These are phyloP conservation scores for Camponotus floridanus DNA, from an alignment of 1,140 invertebrate species.

Conservation along the genomic window DNA sequence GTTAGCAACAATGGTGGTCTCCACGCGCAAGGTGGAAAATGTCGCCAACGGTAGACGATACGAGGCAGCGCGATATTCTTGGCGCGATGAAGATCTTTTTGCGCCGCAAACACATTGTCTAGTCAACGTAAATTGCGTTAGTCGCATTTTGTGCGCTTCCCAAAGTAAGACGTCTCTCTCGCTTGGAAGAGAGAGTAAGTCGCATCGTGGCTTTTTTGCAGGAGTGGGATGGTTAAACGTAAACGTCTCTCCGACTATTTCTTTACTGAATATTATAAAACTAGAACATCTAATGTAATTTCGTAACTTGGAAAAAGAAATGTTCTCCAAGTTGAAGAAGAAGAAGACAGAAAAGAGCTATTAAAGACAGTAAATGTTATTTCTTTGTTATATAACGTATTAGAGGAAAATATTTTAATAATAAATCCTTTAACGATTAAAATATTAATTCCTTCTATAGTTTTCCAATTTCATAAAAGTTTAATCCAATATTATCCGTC, in stretches of 20 bases:
- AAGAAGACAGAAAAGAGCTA: neutral
- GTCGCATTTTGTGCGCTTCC: constrained; percentile 49
- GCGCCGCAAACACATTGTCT: constrained; percentile 38
- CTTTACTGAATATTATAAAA: neutral
- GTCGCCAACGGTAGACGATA: constrained; percentile 49
- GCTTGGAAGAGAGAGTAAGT: constrained; percentile 26
- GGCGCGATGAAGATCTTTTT: constrained; percentile 51
- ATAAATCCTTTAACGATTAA: neutral
- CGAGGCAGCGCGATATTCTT: constrained; percentile 37
- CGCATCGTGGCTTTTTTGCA: constrained; percentile 28
- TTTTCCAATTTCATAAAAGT: neutral
- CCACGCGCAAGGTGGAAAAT: constrained; percentile 4
- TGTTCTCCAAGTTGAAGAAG: neutral
- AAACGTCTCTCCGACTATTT: constrained; percentile 31
- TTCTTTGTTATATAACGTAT: neutral
- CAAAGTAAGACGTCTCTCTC: constrained; percentile 50
- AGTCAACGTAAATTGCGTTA: constrained; percentile 53
- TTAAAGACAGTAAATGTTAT: neutral
- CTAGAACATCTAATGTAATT: constrained; percentile 29
- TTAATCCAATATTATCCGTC: neutral
- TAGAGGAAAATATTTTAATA: neutral
- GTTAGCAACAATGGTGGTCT: constrained; percentile 30
- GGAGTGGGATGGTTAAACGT: constrained; percentile 16
- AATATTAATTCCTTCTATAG: neutral
- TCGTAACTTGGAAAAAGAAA: neutral